Base-by-base conservation (phyloP, 2,797 vertebrate genomes). In the Pangasius sanitwongsei region DNA sequence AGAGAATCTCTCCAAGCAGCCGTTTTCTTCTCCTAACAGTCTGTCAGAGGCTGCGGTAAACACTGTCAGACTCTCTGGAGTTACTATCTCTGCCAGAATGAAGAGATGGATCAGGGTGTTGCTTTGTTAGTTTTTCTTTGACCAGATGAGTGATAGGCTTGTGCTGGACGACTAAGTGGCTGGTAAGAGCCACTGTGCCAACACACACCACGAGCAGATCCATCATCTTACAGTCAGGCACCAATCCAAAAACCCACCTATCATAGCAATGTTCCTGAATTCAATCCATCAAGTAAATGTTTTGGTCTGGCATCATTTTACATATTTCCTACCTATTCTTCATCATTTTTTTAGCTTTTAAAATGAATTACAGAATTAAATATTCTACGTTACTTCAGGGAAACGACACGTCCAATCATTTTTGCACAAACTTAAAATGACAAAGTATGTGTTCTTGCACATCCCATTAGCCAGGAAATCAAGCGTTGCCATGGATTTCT, bases 81-180 rank as follows among this genome's bases (percentile, higher is more conserved):
- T 93, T 95, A 94, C 92, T 93, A 93, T 93, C 94, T 92, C 94
- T 93, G 93, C 93, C 91, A 87, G 72, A 86, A 91, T n/a, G 48
- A 87, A 75, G 87, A 90, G 91, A 90, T 75, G 89, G 86, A 55
- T 86, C 84, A 1, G 83, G 90, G 95, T 95, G 94, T 94, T 94
- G 91, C 92, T 94, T 93, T 98, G 97, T 98, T 98, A 97, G 97
- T 97, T 98, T 98, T 97, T 97, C 96, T 97, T 97, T 96, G 96
- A 95, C 94, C 94, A 93, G 94, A 96, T 96, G 96, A 97, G 94
- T 96, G 95, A 96, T 96, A 95, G 95, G 93, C 90, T 93, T 93
- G 93, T 91, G 91, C 94, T 92, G 92, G 94, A 74, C 48, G 87
- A 86, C 88, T 93, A 93, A 94, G 90, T 94, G 94, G 93, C 94